phyloP scores from a whole-genome alignment of 2,888 invertebrate genomes.

The Dicyrtoma fusca region DNA sequence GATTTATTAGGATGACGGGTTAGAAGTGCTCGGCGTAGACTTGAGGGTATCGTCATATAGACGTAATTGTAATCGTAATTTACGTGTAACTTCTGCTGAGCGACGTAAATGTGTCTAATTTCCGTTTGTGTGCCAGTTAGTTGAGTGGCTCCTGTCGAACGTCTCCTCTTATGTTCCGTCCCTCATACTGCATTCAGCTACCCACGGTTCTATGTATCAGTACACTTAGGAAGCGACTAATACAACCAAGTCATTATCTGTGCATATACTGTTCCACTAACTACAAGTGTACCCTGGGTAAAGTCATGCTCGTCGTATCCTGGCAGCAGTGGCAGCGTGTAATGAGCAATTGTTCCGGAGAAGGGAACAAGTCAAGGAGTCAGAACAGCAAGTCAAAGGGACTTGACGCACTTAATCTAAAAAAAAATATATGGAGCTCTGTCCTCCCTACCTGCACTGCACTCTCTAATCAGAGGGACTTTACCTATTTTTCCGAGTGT shows the following conservation, averaged over 20 bases:
- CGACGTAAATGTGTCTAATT: conserved; percentile 23
- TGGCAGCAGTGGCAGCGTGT: neutral
- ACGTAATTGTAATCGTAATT: too few species aligned
- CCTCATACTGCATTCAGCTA: neutral
- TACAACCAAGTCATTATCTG: neutral
- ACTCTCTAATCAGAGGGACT: too few species aligned
- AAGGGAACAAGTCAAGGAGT: neutral
- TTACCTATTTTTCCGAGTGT: too few species aligned
- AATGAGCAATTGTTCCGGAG: conserved; percentile 9
- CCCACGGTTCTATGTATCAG: neutral
- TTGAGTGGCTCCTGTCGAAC: neutral
- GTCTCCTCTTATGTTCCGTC: too few species aligned
- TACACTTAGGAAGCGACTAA: neutral
- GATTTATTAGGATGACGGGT: too few species aligned
- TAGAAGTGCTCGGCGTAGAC: too few species aligned
- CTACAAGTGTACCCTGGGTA: neutral
- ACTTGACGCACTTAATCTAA: neutral
- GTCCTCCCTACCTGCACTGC: too few species aligned
- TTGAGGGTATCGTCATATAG: too few species aligned
- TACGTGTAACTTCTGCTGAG: neutral
- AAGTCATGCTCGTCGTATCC: neutral
- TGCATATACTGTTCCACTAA: neutral
- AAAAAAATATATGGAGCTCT: neutral
- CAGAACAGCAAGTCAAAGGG: neutral
- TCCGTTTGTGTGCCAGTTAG: conserved; percentile 4